Conservation (phyloP, 2,888 invertebrate genomes). For the Phaedon cochleariae region DNA sequence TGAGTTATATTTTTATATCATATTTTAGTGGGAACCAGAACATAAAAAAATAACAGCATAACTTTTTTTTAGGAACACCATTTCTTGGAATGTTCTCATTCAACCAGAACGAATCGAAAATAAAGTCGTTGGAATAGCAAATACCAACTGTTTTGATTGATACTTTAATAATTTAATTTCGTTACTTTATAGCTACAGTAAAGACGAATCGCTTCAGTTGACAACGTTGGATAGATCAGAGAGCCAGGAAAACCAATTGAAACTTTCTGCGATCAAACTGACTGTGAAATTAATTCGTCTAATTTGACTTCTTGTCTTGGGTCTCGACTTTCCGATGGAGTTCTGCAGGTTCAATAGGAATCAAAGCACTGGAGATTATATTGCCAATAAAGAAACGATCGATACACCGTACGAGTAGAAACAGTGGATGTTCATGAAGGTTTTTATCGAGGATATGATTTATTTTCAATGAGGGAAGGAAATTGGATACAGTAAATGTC, state of each 20-base stretch:
- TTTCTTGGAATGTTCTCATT: too few relatives aligned
- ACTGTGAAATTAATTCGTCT: constrained; percentile 15
- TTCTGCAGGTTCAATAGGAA: neutral
- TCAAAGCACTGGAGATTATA: neutral
- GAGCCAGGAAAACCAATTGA: constrained; percentile 11
- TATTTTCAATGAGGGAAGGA: too few relatives aligned
- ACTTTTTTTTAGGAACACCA: too few relatives aligned
- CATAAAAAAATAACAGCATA: too few relatives aligned
- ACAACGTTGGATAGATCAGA: neutral
- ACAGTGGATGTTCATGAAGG: neutral
- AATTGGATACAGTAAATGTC: too few relatives aligned
- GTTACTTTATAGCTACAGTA: neutral
- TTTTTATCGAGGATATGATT: too few relatives aligned
- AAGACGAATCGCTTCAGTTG: neutral
- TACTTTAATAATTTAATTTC: too few relatives aligned
- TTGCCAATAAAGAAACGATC: neutral
- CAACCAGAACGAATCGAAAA: too few relatives aligned
- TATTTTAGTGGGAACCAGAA: too few relatives aligned
- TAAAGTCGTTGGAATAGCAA: too few relatives aligned
- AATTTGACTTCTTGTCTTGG: neutral
- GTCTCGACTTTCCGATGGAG: constrained; percentile 1
- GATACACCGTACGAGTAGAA: neutral
- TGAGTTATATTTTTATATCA: too few relatives aligned
- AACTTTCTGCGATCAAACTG: constrained; percentile 12
- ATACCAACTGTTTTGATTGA: too few relatives aligned